Conservation (phyloP, 1,140 invertebrate genomes). For the Drosophila ananassae region DNA sequence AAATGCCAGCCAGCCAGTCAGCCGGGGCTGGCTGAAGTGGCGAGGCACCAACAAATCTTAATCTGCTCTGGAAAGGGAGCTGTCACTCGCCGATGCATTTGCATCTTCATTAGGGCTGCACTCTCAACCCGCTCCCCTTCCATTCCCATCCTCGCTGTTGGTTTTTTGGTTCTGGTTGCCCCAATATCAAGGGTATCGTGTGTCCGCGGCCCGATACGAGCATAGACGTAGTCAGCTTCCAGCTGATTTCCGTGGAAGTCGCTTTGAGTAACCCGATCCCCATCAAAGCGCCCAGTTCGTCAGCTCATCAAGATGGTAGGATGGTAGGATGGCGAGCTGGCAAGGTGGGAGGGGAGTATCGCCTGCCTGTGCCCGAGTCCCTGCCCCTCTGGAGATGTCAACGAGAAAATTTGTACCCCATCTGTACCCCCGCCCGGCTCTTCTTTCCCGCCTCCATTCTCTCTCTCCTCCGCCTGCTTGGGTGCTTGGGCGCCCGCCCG, state of each 20-base stretch:
- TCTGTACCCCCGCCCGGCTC: no score
- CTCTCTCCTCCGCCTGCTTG: constrained; percentile 6
- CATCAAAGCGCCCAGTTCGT: constrained; percentile 64
- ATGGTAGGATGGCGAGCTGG: background rate
- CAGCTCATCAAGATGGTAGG: constrained; percentile 46
- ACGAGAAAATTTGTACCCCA: constrained; percentile 53
- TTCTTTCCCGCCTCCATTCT: background rate
- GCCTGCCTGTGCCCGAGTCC: background rate
- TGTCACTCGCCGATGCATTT: constrained; percentile 67
- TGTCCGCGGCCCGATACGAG: constrained; percentile 14
- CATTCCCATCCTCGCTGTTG: background rate
- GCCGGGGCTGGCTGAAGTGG: constrained; percentile 53
- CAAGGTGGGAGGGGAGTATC: background rate
- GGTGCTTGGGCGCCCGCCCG: constrained; percentile 45
- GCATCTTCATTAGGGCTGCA: constrained; percentile 75
- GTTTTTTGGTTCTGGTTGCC: constrained; percentile 13
- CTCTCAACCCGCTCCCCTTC: constrained; percentile 14
- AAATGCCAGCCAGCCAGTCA: constrained; percentile 55
- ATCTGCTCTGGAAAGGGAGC: constrained; percentile 49
- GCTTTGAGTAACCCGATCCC: constrained; percentile 63
- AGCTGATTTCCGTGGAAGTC: constrained; percentile 43
- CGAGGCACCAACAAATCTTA: constrained; percentile 50
- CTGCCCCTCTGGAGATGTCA: constrained; percentile 50
- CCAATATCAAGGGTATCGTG: constrained; percentile 51
- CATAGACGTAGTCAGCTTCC: constrained; percentile 35